Base-by-base conservation (phyloP, 2,113 vertebrate genomes). In the Campylomormyrus numenius region DNA sequence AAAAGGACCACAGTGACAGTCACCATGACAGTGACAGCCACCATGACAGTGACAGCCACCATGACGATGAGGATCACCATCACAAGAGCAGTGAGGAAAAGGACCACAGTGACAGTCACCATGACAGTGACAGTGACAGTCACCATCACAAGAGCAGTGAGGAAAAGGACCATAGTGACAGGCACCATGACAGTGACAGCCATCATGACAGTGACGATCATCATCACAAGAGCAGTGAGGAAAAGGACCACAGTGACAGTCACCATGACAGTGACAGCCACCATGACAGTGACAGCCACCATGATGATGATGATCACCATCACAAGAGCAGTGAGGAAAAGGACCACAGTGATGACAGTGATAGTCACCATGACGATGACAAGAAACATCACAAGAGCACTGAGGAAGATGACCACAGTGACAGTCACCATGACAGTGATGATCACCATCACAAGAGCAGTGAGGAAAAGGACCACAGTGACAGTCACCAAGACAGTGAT, bases 291-390 rank as follows among this genome's bases (percentile, higher is more conserved):
- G 27, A 90, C 11, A 88, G 90, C 39, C 39, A 39, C 39, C 39
- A 39, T 39, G 39, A 39, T 39, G 39, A 39, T 39, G 39, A 39
- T 39, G 15, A 85, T 15, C 13, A 89, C 3, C 84, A 77, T 4
- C 86, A 90, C 46, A 88, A 62, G 5, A 91, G 83, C n/a, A 91
- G 85, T 49, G 89, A 91, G 4, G 48, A 45, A 62, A 89, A 90
- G 35, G 88, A 42, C 21, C 39, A 90, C 27, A n/a, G 5, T 52
- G 88, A 90, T n/a, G 17, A 90, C 2, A 52, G 46, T 19, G 35
- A 66, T 8, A 39, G 17, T 3, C 42, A 62, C 87, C 56, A 39
- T 0, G 39, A 39, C 39, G 39, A 39, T 39, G 39, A 39, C 39
- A 39, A 39, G 39, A 39, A 39, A 39, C 39, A 11, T 46, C 74